Conservation (phyloP, 1,140 invertebrate genomes). For the Drosophila insularis region DNA sequence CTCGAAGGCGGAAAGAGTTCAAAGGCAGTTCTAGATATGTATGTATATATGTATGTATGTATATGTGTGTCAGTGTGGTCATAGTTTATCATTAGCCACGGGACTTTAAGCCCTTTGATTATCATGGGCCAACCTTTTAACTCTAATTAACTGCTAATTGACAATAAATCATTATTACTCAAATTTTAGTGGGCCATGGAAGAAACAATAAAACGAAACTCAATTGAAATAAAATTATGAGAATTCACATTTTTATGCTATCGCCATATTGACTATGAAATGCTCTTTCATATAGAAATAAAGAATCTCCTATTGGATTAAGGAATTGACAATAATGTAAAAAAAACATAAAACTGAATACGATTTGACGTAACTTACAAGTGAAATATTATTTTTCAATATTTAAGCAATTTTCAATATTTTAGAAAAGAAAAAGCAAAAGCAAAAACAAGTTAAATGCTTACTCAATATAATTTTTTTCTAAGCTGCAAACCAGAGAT, state of each 20-base stretch:
- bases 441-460: too few species aligned
- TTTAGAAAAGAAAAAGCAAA: too few species aligned
- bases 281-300: constrained; percentile 15
- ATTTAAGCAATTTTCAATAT: too few species aligned
- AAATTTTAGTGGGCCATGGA: constrained; percentile 54
- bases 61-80: neutral
- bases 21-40: constrained; percentile 43
- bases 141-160: constrained; percentile 80
- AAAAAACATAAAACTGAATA: too few species aligned
- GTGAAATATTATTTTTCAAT: too few species aligned
- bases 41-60: neutral
- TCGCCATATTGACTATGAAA: constrained; percentile 9
- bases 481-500: too few species aligned
- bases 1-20: constrained; percentile 73
- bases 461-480: too few species aligned
- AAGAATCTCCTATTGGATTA: neutral
- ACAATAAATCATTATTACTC: constrained; percentile 81
- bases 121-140: constrained; percentile 59
- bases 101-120: constrained; percentile 66
- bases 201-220: constrained; percentile 25
- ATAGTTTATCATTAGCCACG: constrained; percentile 75
- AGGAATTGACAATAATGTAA: too few species aligned
- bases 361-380: too few species aligned
- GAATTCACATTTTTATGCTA: neutral
- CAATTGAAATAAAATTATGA: constrained; percentile 62